A percentile compares a stretch with the other conserved stretches of the same genome.
These are phyloP conservation scores for Callithrix jacchus DNA, from an alignment of 2,113 vertebrate species.

Conservation along the genomic window DNA sequence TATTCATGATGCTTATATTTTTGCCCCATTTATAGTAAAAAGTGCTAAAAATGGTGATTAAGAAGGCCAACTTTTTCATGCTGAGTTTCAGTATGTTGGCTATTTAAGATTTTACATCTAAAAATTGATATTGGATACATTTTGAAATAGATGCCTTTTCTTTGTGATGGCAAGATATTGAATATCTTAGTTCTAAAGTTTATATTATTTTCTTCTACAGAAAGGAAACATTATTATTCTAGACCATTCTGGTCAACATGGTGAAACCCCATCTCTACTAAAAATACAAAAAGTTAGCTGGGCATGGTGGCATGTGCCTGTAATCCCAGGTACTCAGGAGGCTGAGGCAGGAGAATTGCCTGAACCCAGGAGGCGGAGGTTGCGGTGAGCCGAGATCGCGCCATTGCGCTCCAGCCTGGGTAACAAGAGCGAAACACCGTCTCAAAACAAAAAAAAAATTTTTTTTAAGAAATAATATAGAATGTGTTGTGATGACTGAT, in stretches of 20 bases:
- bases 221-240: not conserved
- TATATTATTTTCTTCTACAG: not conserved
- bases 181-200: conserved; percentile 25
- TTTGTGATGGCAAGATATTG: not conserved
- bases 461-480: not conserved
- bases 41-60: not conserved
- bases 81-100: not conserved
- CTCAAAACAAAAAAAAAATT: not conserved
- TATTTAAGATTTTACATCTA: not conserved
- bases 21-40: not conserved
- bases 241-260: too few relatives aligned
- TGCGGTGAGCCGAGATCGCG: too few relatives aligned
- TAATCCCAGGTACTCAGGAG: too few relatives aligned
- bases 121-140: not conserved
- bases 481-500: not conserved
- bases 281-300: too few relatives aligned
- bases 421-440: too few relatives aligned
- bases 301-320: too few relatives aligned
- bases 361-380: too few relatives aligned
- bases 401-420: too few relatives aligned
- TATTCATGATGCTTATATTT: not conserved
- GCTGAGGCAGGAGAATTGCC: too few relatives aligned
- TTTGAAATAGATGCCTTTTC: not conserved
- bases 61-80: not conserved
- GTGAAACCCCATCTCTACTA: too few relatives aligned